Evolutionary conservation across 2,113 vertebrate genomes (phyloP).

Genomic region (Vulpes lagopus): DNA sequence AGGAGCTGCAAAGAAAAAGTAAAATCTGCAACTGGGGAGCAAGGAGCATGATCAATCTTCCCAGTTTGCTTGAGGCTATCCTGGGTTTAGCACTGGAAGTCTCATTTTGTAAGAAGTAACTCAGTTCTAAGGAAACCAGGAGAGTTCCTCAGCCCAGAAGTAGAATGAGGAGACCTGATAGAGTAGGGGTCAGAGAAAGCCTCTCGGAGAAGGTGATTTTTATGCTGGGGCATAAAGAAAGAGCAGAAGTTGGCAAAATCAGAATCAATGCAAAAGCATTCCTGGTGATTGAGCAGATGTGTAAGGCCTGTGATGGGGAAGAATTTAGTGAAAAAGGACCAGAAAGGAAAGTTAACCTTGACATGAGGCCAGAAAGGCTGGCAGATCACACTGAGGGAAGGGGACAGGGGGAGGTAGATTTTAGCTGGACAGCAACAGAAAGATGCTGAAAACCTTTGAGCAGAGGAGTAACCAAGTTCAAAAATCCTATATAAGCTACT

Average conservation of each 20-base stretch:
- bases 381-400: not conserved
- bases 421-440: not conserved
- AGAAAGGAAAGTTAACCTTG: not conserved
- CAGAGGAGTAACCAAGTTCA: not conserved
- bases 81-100: not conserved
- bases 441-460: not conserved
- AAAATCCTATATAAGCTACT: not conserved
- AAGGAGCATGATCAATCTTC: not conserved
- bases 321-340: not conserved
- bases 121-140: not conserved
- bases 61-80: not conserved
- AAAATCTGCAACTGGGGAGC: not conserved
- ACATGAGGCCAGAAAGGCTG: not conserved
- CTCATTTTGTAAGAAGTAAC: not conserved
- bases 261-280: not conserved
- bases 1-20: not conserved
- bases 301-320: not conserved
- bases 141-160: not conserved
- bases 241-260: not conserved
- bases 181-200: not conserved
- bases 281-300: not conserved
- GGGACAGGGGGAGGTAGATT: not conserved
- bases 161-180: too few species aligned
- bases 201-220: not conserved
- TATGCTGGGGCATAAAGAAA: not conserved